These are phyloP conservation scores for Caenorhabditis sp. DNA, from an alignment of 2,888 invertebrate genomes.

Conservation along the genomic window DNA sequence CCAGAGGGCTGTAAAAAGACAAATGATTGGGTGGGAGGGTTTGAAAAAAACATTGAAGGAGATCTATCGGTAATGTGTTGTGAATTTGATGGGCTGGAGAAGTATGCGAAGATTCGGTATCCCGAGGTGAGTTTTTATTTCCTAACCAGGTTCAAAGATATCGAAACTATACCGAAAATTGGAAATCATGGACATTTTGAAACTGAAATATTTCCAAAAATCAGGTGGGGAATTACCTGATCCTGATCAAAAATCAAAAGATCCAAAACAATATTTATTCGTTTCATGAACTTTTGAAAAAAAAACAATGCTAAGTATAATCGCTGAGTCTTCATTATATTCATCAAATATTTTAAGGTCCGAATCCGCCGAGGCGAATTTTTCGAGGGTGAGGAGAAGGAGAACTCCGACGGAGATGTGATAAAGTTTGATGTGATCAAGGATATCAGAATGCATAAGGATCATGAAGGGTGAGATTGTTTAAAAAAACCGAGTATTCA, in stretches of 20 bases:
- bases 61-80: slow-evolving; percentile 58
- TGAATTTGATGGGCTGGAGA: slow-evolving; percentile 60
- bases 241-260: too few relatives aligned
- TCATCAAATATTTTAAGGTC: slow-evolving; percentile 39
- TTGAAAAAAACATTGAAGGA: slow-evolving; percentile 56
- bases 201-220: too few relatives aligned
- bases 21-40: slow-evolving; percentile 60
- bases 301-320: neutral
- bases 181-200: too few relatives aligned
- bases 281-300: too few relatives aligned
- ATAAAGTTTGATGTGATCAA: slow-evolving; percentile 63
- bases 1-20: slow-evolving; percentile 31
- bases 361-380: slow-evolving; percentile 62
- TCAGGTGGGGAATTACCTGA: too few relatives aligned
- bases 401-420: slow-evolving; percentile 63
- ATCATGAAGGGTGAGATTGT: slow-evolving; percentile 43
- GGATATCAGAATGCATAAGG: slow-evolving; percentile 57
- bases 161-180: too few relatives aligned
- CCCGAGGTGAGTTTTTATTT: slow-evolving; percentile 34
- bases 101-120: slow-evolving; percentile 53
- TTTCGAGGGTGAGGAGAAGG: slow-evolving; percentile 67
- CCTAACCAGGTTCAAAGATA: too few relatives aligned
- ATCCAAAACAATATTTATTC: too few relatives aligned
- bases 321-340: neutral
- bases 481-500: too few relatives aligned